Evolutionary conservation across 2,113 vertebrate genomes (phyloP), one percentile per base, ranked within the genome.

Genomic region (Eptesicus fuscus): DNA sequence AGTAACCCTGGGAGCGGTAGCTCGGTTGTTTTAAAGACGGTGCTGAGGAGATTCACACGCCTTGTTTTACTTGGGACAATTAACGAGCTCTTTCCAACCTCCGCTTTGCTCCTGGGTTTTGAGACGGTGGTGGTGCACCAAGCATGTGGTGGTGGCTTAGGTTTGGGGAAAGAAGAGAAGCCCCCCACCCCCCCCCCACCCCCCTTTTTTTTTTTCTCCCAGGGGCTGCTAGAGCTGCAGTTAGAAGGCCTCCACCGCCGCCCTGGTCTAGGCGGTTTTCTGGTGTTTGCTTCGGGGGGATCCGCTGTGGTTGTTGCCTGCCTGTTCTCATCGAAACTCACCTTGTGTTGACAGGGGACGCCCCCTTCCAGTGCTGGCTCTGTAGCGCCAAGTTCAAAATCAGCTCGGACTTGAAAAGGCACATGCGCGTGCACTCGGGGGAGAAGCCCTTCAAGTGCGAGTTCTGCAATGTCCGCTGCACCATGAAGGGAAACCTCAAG

Each of bases 321-420:
- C 96, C 94, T 97, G 95, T 97, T 96, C 97, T 97, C 84, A 97
- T 90, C 83, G 88, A 96, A 95, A 88, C 97, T 67, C 94, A 92
- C 28, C 65, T 92, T 98, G 95, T 92, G 35, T 93, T 94, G 94
- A 92, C 97, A 99, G 99, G 99, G 42, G 99, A 99, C 71, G 98
- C 99, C 76, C 99, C 99, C 40, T 99, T 99, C 98, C 99, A 99
- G 96, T 99, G 99, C 98, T 99, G 99, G 86, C 96, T 99, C 97
- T 99, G 99, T 92, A 99, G 99, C 13, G 99, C 99, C 85, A 99
- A 99, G 97, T 99, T 99, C 98, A 99, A 99, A 98, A 99, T 99
- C 98, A 99, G 99, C 98, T 99, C 99, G 0, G 99, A 99, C 98
- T 98, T 99, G 98, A 99, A 99, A 98, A 98, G 99, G 92, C 99